phyloP scores from a whole-genome alignment of 2,113 vertebrate genomes.

The Formicarius rufipectus region DNA sequence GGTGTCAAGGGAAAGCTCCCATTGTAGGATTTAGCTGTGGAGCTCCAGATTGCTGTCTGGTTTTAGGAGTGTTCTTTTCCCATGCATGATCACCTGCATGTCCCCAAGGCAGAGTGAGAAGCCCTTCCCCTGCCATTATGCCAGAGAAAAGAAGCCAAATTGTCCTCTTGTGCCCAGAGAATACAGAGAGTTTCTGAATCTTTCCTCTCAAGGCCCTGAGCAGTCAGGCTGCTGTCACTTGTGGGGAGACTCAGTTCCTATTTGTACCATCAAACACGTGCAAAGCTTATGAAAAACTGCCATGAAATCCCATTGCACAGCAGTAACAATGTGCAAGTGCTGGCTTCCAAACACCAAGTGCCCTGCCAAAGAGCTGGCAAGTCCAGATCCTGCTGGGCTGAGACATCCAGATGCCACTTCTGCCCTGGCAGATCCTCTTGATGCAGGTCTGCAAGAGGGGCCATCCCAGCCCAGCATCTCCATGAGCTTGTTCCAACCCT shows the following conservation, averaged over 20 bases:
- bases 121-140: background rate
- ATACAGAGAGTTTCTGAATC: background rate
- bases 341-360: background rate
- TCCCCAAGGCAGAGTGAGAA: background rate
- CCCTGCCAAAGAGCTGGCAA: slow-evolving; percentile 19
- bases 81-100: fast-evolving
- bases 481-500: background rate
- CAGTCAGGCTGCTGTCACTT: slow-evolving; percentile 27
- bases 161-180: background rate
- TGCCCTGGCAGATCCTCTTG: background rate
- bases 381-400: background rate
- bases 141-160: background rate
- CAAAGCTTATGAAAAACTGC: slow-evolving; percentile 25
- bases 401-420: background rate
- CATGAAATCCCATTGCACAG: slow-evolving; percentile 45
- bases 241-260: background rate
- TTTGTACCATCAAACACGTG: slow-evolving; percentile 17
- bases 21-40: background rate
- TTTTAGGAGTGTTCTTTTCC: background rate
- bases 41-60: background rate
- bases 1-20: background rate
- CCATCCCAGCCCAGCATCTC: background rate
- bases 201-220: background rate
- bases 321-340: slow-evolving; percentile 24
- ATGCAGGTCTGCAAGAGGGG: background rate